Conservation (phyloP, 2,888 invertebrate species). For the Chrysina gloriosa region DNA sequence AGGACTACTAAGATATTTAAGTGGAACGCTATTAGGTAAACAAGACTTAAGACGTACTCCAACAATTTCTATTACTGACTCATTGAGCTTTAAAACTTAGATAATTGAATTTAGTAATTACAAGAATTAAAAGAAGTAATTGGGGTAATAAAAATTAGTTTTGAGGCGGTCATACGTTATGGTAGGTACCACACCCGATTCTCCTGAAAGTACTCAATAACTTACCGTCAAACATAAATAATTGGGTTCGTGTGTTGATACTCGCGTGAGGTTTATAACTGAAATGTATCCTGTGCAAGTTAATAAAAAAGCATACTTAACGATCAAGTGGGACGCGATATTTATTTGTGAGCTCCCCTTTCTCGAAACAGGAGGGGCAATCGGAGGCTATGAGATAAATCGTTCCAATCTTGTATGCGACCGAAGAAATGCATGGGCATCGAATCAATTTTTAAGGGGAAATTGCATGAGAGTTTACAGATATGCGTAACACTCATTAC, state of each 20-base stretch:
- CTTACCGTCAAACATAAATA: conserved; percentile 32
- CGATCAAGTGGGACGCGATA: conserved; percentile 27
- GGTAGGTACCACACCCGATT: background rate
- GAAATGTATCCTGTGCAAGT: conserved; percentile 32
- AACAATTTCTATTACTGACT: too few relatives aligned
- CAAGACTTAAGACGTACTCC: background rate
- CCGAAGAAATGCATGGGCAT: background rate
- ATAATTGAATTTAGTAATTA: background rate
- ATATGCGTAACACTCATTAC: background rate
- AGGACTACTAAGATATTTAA: background rate
- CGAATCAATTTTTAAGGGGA: background rate
- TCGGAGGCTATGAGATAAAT: conserved; percentile 1
- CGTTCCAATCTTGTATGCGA: background rate
- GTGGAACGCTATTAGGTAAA: conserved; percentile 5
- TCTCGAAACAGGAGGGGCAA: background rate
- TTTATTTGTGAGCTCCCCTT: conserved; percentile 27
- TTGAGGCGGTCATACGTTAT: background rate
- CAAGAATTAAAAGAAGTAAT: background rate
- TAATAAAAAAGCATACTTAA: conserved; percentile 33
- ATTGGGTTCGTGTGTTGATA: conserved; percentile 31
- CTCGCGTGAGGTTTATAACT: conserved; percentile 35
- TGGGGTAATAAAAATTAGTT: conserved; percentile 15
- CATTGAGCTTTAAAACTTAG: too few relatives aligned
- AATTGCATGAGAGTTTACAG: background rate
- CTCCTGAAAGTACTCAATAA: conserved; percentile 27